phyloP scores from a whole-genome alignment of 2,797 vertebrate species.

The Ptychobarbus kaznakovi region DNA sequence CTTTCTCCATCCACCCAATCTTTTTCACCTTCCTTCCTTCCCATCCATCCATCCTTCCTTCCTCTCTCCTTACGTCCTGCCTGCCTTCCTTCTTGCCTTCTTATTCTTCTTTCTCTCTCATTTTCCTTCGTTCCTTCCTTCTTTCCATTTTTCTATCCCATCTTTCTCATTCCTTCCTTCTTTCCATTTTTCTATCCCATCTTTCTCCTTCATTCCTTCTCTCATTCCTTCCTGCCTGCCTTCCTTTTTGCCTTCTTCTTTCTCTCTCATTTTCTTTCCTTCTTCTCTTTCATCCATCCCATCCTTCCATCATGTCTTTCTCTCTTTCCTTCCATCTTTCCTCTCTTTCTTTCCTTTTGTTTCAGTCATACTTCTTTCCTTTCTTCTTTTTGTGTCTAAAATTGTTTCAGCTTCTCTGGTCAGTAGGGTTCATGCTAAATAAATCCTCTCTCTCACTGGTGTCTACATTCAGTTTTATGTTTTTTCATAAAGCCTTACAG shows the following conservation, averaged over 20 bases:
- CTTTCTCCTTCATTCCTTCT: not conserved
- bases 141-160: not conserved
- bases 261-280: not conserved
- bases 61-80: not conserved
- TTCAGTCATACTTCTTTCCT: not conserved
- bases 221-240: not conserved
- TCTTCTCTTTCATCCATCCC: not conserved
- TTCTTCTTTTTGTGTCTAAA: not conserved
- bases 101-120: not conserved
- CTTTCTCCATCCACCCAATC: not conserved
- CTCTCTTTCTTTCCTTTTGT: not conserved
- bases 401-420: not conserved
- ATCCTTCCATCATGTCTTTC: not conserved
- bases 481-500: slow-evolving; percentile 34
- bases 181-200: not conserved
- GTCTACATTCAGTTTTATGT: slow-evolving; percentile 30
- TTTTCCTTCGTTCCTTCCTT: not conserved
- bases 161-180: not conserved
- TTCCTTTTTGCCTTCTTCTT: not conserved
- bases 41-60: not conserved
- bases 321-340: not conserved
- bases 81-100: not conserved
- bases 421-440: slow-evolving; percentile 14
- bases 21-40: not conserved
- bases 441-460: slow-evolving; percentile 12